Evolutionary conservation across 2,888 invertebrate genomes (phyloP).

Genomic region (Cetonia aurata): DNA sequence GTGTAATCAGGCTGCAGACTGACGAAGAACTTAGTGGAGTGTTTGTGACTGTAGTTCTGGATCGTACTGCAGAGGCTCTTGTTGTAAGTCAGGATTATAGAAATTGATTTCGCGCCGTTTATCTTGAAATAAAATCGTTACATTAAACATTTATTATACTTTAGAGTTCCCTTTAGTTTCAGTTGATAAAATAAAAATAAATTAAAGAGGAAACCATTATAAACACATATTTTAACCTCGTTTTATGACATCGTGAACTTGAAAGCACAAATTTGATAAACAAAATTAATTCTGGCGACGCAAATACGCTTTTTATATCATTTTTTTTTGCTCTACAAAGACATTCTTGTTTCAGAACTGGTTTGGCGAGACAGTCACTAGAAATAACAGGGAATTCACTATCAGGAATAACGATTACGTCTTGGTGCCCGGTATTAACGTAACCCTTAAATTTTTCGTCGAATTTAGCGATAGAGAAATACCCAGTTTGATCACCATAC

Average conservation of each 20-base stretch:
- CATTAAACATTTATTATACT: too few relatives aligned
- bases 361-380: slow-evolving; percentile 70
- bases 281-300: too few relatives aligned
- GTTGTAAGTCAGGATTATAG: neutral
- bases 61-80: slow-evolving; percentile 57
- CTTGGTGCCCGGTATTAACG: slow-evolving; percentile 56
- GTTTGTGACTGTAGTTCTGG: slow-evolving; percentile 72
- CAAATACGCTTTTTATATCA: too few relatives aligned
- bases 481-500: neutral
- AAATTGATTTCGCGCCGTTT: too few relatives aligned
- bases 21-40: slow-evolving; percentile 72
- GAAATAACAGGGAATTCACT: slow-evolving; percentile 70
- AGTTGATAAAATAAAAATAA: too few relatives aligned
- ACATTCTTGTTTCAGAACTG: slow-evolving; percentile 67
- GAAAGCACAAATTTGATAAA: too few relatives aligned
- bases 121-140: too few relatives aligned
- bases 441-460: slow-evolving; percentile 10
- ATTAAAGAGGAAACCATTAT: too few relatives aligned
- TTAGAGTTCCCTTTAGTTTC: too few relatives aligned
- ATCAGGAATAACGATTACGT: slow-evolving; percentile 69
- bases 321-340: too few relatives aligned
- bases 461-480: neutral
- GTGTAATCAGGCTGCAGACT: slow-evolving; percentile 68
- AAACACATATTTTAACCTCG: too few relatives aligned
- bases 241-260: too few relatives aligned